Evolutionary conservation across 1,140 invertebrate genomes (phyloP).

Genomic region (Bemisia tabaci): DNA sequence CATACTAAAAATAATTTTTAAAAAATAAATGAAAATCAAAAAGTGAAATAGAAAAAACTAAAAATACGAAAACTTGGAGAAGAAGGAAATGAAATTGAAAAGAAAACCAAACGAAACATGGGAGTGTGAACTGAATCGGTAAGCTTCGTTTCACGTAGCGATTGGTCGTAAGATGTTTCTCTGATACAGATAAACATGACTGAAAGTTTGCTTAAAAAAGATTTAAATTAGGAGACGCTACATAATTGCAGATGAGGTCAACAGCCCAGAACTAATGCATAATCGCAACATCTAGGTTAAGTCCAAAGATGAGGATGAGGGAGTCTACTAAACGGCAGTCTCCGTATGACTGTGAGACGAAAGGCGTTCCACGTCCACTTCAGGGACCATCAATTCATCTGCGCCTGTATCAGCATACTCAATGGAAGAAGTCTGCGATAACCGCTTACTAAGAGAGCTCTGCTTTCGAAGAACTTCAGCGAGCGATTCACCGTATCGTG

Average conservation of each 20-base stretch:
- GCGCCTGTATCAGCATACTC: slow-evolving; percentile 80
- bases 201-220: neutral
- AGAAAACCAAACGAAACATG: neutral
- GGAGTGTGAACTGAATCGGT: neutral
- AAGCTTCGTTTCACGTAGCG: neutral
- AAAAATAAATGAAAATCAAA: neutral
- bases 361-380: slow-evolving; percentile 78
- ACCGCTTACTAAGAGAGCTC: slow-evolving; percentile 72
- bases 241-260: neutral
- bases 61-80: neutral
- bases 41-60: neutral
- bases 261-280: neutral
- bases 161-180: neutral
- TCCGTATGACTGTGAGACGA: slow-evolving; percentile 85
- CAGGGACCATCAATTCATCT: slow-evolving; percentile 71
- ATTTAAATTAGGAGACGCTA: neutral
- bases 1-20: neutral
- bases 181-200: neutral
- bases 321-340: slow-evolving; percentile 60
- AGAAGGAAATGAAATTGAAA: neutral
- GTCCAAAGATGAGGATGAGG: slow-evolving; percentile 7
- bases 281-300: slow-evolving; percentile 6
- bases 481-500: slow-evolving; percentile 80
- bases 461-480: slow-evolving; percentile 83
- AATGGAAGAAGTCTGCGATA: slow-evolving; percentile 79